Percentiles rank a stretch among this genome's conserved stretches.
Evolutionary conservation across 2,888 invertebrate species (phyloP).

Genomic region (Chrysodeixis includens): DNA sequence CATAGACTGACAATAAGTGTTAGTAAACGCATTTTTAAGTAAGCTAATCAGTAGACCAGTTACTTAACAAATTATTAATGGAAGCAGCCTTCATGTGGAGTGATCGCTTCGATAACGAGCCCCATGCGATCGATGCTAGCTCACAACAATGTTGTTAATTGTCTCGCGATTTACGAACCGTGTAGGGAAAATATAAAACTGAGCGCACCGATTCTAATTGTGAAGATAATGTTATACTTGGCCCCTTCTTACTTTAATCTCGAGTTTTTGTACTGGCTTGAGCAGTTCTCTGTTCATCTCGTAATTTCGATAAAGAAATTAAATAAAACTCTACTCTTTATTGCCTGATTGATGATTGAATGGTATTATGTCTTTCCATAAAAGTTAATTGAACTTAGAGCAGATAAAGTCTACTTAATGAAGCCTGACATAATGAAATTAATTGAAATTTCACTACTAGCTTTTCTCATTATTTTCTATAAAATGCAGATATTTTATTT

Average conservation of each 20-base stretch:
- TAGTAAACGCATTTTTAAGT: too few species aligned
- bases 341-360: too few species aligned
- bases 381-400: too few species aligned
- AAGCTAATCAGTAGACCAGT: neutral
- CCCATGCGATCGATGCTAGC: conserved; percentile 43
- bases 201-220: conserved; percentile 63
- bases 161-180: conserved; percentile 74
- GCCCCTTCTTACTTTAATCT: neutral
- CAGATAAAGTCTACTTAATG: neutral
- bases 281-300: conserved; percentile 1
- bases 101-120: conserved; percentile 40
- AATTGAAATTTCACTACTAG: neutral
- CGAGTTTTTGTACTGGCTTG: neutral
- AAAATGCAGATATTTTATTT: neutral
- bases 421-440: neutral
- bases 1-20: neutral
- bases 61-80: conserved; percentile 24
- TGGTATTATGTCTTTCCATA: too few species aligned
- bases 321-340: too few species aligned
- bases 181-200: conserved; percentile 71
- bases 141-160: conserved; percentile 74
- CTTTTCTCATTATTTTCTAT: neutral
- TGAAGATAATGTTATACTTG: conserved; percentile 28
- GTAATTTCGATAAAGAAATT: neutral
- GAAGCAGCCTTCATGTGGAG: conserved; percentile 38